Evolutionary conservation across 1,140 invertebrate genomes (phyloP), one percentile per base, ranked within the genome.

Genomic region (Battus philenor): DNA sequence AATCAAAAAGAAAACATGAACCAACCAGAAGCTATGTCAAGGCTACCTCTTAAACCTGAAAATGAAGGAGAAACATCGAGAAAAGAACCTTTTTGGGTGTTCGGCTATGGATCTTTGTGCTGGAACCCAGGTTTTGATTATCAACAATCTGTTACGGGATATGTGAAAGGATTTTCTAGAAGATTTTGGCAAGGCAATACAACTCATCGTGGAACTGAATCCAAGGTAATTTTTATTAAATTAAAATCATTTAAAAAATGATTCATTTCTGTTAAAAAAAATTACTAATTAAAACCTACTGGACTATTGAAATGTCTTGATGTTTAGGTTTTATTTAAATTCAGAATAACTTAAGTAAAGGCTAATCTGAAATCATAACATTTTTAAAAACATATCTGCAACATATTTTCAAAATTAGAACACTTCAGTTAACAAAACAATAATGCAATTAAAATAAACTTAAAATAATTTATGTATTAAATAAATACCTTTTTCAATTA

Each of bases 131-230:
- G 94, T 15, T 96, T 97, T 68, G 87, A 91, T 46, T 95, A 90
- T 69, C 86, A 89, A 47, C 89, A 91, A 59, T 91, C 90, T 15
- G 85, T 91, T 2, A 89, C 91, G 5, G 95, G 95, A 4, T 91
- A 91, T 56, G 87, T 94, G 1, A 89, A 88, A 59, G 94, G 94
- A 10, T 97, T 91, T 70, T 86, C 89, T 1, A 87, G 95, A 29
- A 88, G 91, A 70, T 96, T 96, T 80, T 96, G 93, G 93, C 95
- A 97, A 81, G 94, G 94, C 26, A 96, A 95, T 68, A 90, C 89
- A 6, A 91, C 91, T 1, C 94, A 96, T 70, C 87, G 95, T 31
- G 95, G 94, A 4, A 93, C 91, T 0, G 84, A 87, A 9, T 78
- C 91, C n/a, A 92, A 93, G 90, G 95, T 96, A 87, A 88, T 59